Evolutionary conservation across 2,888 invertebrate species (phyloP), one percentile per base, ranked within the genome.

Genomic region (Augiades crinisus): DNA sequence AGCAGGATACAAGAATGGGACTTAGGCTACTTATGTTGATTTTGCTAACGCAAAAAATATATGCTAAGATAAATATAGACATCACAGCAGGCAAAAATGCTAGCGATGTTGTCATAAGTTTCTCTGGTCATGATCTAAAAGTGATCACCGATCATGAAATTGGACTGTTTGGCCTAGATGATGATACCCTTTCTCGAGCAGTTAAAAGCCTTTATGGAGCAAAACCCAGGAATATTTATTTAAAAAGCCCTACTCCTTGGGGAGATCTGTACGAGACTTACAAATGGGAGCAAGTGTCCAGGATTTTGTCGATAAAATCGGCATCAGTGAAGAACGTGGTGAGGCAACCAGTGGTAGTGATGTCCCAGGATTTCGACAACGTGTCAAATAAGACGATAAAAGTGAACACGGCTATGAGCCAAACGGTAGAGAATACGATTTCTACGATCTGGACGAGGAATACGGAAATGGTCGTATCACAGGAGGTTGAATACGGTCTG

Each of bases 231-330:
- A 62, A 65, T 3, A 66, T 74, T 0, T 86, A 68, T 43, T 53
- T 81, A 5, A 72, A 67, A 62, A 79, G 80, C 43, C 86, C 85
- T 0, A 86, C 86, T 0, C 85, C 83, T 0, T 85, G 86, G 85
- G 78, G 76, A 0, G 84, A 86, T 61, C 62, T 86, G 2, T 86
- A 81, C 54, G 68, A 73, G 41, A 70, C 50, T 33, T 77, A 78
- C 45, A 63, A 70, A 14, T 86, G 83, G 83, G 77, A 83, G 51
- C 70, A 75, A 60, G 70, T 85, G 0, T 64, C 67, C 0, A 70
- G 67, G 55, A 63, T 78, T 0, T 14, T 81, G 10, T 54, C 49
- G 24, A 57, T 70, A 1, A 65, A 64, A 57, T 76, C 74, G 0
- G 76, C 69, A 1, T 57, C 36, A 30, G 22, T 70, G 1, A 65